Base-by-base conservation (phyloP, 1,140 invertebrate species). In the Lethrus apterus region DNA sequence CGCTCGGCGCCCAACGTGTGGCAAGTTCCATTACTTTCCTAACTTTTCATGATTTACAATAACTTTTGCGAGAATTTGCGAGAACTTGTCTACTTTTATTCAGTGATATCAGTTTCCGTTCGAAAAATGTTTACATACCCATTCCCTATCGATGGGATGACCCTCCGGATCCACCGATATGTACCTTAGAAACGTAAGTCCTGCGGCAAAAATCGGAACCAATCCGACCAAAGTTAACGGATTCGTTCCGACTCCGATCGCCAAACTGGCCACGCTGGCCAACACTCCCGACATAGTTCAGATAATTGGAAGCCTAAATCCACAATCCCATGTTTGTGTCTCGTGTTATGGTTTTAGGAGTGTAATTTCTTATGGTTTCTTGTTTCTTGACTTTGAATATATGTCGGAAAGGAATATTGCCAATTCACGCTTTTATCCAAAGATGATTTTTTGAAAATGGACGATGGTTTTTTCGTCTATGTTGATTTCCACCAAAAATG, bases 131-230 rank as follows among this genome's bases (percentile, higher is more conserved):
- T 26, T 50, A 75, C 75, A 76, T 72, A 87, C 86, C 70, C 78
- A 68, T 62, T 68, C 70, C 31, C 77, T 72, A 60, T 89, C 78
- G 44, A 76, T 73, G 13, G 84, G 78, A 63, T 82, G 81, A 17
- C 80, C 80, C 66, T 93, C 88, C 35, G 88, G 88, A 69, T 92
- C 88, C 46, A 80, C 75, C 54, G 75, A 77, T 58, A 83, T 78
- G 69, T 91, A 91, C 57, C 81, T 78, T 70, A 86, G 83, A 62
- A 83, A 85, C 40, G 86, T 82, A 55, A 91, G 71, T 31, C 84
- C 84, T 40, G 86, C 78, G 36, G 84, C 80, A 56, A 89, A 70
- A 38, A 92, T 73, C 48, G 86, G 84, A 55, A 90, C 79, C 58
- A 91, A 72, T 51, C 82, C 77, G 63, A 83, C 73, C 38, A 85